Percentiles rank a stretch among this genome's conserved stretches.
Conservation (phyloP, 2,113 vertebrate species). For the Sinocyclocheilus maitianheensis region DNA sequence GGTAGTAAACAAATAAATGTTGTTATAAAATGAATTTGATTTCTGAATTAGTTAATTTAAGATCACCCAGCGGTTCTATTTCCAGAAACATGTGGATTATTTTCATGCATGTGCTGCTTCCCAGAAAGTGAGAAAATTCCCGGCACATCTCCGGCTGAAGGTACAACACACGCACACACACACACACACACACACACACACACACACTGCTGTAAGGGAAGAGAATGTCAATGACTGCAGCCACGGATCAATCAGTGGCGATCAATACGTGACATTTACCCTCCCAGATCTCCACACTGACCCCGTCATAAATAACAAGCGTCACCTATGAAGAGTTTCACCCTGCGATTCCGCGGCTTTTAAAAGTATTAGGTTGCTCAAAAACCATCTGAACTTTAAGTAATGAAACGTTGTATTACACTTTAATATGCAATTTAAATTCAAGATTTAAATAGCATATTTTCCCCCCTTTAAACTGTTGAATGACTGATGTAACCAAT, state of each 20-base stretch:
- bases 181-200: constrained; percentile 42
- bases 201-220: constrained; percentile 70
- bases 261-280: constrained; percentile 76
- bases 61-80: constrained; percentile 26
- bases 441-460: constrained; percentile 58
- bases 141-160: constrained; percentile 52
- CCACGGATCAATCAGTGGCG: constrained; percentile 59
- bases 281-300: constrained; percentile 55
- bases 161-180: constrained; percentile 23
- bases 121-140: constrained; percentile 61
- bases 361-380: constrained; percentile 46
- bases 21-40: not conserved
- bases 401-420: constrained; percentile 52
- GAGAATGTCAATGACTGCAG: constrained; percentile 76
- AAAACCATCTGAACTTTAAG: constrained; percentile 58
- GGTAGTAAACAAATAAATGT: not conserved
- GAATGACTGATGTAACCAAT: constrained; percentile 62
- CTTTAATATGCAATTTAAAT: constrained; percentile 63
- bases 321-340: not conserved
- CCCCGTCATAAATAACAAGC: constrained; percentile 1
- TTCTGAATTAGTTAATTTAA: not conserved
- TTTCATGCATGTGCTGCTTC: constrained; percentile 54
- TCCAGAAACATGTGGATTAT: constrained; percentile 50
- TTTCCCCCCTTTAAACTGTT: constrained; percentile 48
- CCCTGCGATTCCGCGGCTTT: not conserved